Evolutionary conservation across 1,140 invertebrate genomes (phyloP), one percentile per base, ranked within the genome.

Genomic region (Drosophila parvula): DNA sequence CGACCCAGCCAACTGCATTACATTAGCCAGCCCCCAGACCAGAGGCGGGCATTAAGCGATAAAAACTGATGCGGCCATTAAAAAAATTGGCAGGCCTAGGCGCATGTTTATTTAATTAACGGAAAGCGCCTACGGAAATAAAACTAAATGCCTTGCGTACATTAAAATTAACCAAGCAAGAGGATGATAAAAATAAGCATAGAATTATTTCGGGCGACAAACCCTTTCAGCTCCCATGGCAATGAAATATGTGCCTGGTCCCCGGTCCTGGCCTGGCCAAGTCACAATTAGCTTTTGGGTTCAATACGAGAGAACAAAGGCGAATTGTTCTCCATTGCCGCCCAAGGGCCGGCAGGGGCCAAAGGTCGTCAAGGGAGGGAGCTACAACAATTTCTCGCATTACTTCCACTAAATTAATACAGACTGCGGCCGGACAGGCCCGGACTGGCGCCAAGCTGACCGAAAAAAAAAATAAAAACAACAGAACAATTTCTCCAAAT

Each of bases 371-470:
- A 10, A 10, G 38, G 30, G 38, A 51, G 38, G 30, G 47, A 22
- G n/a, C 32, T 86, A 76, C 76, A 74, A 79, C 78, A 90, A 90
- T 88, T 90, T 90, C 76, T 90, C 89, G 88, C 88, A 83, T 90
- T 90, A 90, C 78, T 90, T 90, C 81, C 89, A 83, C 83, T 90
- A 90, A 90, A 90, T 90, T 90, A 90, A 90, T 90, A 79, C 79
- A 74, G 89, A 90, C 90, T 90, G 88, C 78, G 83, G 86, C 76
- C 73, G 80, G 64, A 77, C 69, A 74, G 77, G 28, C 41, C 53
- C 50, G 59, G 74, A 64, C 65, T 63, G 81, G 67, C 84, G 83
- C 81, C 77, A 78, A 69, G 44, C 67, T 81, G 82, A 61, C 69
- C 56, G 51, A 62, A 45, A 43, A 55, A 53, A 44, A 57, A 11